Evolutionary conservation across 2,113 vertebrate genomes (phyloP).

Genomic region (Spheniscus mendiculus): DNA sequence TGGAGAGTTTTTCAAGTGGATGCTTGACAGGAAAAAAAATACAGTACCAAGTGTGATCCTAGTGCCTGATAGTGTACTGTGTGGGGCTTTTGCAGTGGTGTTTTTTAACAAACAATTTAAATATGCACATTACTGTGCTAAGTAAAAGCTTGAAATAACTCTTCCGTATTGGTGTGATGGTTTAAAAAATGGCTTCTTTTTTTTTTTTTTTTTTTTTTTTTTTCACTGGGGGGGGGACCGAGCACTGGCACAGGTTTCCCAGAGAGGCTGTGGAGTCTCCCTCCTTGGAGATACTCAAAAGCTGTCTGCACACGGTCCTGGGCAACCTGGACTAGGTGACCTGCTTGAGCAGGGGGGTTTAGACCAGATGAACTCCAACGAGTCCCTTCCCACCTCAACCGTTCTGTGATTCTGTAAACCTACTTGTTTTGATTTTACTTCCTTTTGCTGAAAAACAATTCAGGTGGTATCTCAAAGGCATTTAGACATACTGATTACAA

Average conservation of each 20-base stretch:
- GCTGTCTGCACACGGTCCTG: neutral
- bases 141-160: neutral
- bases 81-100: neutral
- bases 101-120: neutral
- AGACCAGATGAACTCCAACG: neutral
- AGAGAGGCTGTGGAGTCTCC: neutral
- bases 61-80: neutral
- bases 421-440: neutral
- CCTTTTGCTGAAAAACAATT: neutral
- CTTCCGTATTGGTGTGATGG: neutral
- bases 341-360: neutral
- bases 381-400: neutral
- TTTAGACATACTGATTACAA: neutral
- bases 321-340: neutral
- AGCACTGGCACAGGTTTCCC: neutral
- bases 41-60: neutral
- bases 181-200: neutral
- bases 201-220: too few relatives aligned
- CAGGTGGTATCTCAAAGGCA: neutral
- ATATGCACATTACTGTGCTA: neutral
- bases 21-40: neutral
- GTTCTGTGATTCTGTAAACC: neutral
- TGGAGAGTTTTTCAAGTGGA: neutral
- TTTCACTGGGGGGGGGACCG: neutral
- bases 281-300: neutral